Evolutionary conservation across 2,797 vertebrate genomes (phyloP).

Genomic region (Crocidura indochinensis): DNA sequence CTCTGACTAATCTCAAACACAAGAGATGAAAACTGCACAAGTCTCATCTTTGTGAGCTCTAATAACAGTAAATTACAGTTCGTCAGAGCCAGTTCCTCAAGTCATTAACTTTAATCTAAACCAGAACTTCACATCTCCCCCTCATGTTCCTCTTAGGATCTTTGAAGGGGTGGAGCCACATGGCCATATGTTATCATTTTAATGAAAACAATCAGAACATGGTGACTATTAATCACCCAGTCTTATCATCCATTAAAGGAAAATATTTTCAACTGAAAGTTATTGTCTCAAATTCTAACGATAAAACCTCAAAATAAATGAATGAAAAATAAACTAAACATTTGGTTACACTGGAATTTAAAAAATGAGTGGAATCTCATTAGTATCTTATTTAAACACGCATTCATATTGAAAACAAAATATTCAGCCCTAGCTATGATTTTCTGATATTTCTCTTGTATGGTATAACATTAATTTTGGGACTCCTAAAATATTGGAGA

Average conservation of each 20-base stretch:
- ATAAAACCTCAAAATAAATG: conserved; percentile 88
- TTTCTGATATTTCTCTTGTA: not conserved
- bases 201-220: conserved; percentile 86
- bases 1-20: conserved; percentile 73
- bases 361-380: conserved; percentile 15
- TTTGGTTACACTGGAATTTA: conserved; percentile 30
- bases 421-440: not conserved
- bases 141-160: conserved; percentile 80
- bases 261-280: conserved; percentile 87
- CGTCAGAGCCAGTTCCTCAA: conserved; percentile 80
- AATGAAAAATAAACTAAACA: conserved; percentile 80
- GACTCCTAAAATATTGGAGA: conserved; percentile 8
- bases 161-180: conserved; percentile 69
- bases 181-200: conserved; percentile 76
- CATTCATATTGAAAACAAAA: not conserved
- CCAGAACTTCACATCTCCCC: conserved; percentile 85
- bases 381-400: conserved; percentile 54
- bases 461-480: not conserved
- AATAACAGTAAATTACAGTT: conserved; percentile 69
- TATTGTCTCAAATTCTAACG: conserved; percentile 88
- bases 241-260: conserved; percentile 86
- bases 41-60: conserved; percentile 64
- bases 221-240: conserved; percentile 87
- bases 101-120: conserved; percentile 87
- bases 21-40: conserved; percentile 79